Evolutionary conservation across 2,888 invertebrate genomes (phyloP), one percentile per base, ranked within the genome.

Genomic region (Amiota minor): DNA sequence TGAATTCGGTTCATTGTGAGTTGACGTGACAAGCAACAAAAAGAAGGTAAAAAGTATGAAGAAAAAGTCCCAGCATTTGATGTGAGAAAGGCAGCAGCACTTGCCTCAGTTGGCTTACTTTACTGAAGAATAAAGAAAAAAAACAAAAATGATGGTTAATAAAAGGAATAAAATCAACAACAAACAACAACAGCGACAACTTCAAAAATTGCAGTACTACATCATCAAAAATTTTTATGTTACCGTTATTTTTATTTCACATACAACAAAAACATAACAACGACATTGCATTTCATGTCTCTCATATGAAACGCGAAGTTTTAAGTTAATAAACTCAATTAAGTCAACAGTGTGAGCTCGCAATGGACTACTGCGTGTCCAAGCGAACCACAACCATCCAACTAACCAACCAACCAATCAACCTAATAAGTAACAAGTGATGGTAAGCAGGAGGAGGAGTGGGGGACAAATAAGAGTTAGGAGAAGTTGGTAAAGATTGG

Each of bases 261-360:
- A 68, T 46, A 49, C 47, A 47, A 47, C 18, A 79, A 77, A 71
- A 72, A 69, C 62, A 35, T 59, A 61, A 64, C 74, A 74, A 76
- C 77, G 79, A 70, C 73, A 78, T 80, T 75, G 76, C 76, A 76
- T 78, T 79, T 80, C 35, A 35, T 35, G 35, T 35, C 35, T 83
- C 77, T 80, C 82, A 77, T 82, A 80, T 77, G 35, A 18, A 70
- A 70, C 70, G 64, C 53, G 62, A 50, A 18, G 71, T 61, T 72
- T 70, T 50, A 69, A 72, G 72, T 84, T 84, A 82, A 83, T 83
- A 83, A 83, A 84, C 86, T 86, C 83, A 83, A 83, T 83, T 86
- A 86, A 83, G 80, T 80, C 68, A 75, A 72, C 74, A 78, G 78
- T 79, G 84, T 80, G 8, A 62, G 35, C 35, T 35, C 35, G 35